phyloP scores from a whole-genome alignment of 2,888 invertebrate species.

The Hofmannophila pseudospretella region DNA sequence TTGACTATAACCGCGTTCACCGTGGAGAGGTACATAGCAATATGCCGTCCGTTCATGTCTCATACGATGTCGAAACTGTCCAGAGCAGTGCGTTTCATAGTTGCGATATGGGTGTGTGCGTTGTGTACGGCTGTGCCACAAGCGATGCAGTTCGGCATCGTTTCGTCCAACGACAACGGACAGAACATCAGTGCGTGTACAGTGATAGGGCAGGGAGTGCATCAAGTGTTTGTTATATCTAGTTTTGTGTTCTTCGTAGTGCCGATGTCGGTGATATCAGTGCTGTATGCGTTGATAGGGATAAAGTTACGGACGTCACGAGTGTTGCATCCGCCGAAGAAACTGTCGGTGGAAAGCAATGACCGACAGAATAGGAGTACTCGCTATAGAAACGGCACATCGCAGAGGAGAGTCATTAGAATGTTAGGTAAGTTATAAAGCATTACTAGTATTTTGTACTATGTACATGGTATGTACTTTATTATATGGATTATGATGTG shows the following conservation, averaged over 20 bases:
- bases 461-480: too few species aligned
- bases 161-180: constrained; percentile 65
- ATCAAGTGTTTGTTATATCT: constrained; percentile 88
- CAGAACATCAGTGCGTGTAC: constrained; percentile 74
- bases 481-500: too few species aligned
- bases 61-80: constrained; percentile 91
- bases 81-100: constrained; percentile 86
- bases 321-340: constrained; percentile 77
- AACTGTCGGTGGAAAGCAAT: constrained; percentile 67
- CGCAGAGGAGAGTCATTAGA: constrained; percentile 83
- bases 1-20: constrained; percentile 93
- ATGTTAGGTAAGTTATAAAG: constrained; percentile 89
- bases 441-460: too few species aligned
- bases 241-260: constrained; percentile 90
- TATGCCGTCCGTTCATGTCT: constrained; percentile 89
- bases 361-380: constrained; percentile 48
- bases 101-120: constrained; percentile 87
- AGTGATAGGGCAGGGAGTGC: constrained; percentile 76
- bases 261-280: constrained; percentile 91
- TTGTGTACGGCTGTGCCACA: constrained; percentile 86
- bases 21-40: constrained; percentile 91
- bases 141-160: constrained; percentile 88
- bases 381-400: constrained; percentile 75
- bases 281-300: constrained; percentile 88
- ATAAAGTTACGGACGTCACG: constrained; percentile 82